These are phyloP conservation scores for Eleginops maclovinus DNA, from an alignment of 2,113 vertebrate genomes.

Conservation along the genomic window DNA sequence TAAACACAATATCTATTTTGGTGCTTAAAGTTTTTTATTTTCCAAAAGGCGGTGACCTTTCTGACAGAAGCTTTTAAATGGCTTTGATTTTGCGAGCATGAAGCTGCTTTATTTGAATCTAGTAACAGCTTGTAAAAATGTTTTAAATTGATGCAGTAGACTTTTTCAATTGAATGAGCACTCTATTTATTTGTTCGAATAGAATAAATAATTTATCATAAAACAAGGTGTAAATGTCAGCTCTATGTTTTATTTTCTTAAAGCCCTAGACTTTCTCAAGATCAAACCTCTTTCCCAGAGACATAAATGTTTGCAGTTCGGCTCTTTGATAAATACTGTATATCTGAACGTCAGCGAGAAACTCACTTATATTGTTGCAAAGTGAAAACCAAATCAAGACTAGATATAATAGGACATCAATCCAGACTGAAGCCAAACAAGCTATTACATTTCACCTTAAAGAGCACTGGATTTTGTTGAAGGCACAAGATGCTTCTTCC, in stretches of 20 bases:
- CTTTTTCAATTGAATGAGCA: slow-evolving; percentile 29
- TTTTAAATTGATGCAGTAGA: slow-evolving; percentile 27
- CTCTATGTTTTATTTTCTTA: background rate
- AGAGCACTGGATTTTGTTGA: slow-evolving; percentile 28
- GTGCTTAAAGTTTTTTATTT: slow-evolving; percentile 45
- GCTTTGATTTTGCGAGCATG: slow-evolving; percentile 26
- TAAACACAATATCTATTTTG: slow-evolving; percentile 38
- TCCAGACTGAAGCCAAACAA: slow-evolving; percentile 3
- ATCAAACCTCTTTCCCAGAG: background rate
- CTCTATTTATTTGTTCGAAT: slow-evolving; percentile 24
- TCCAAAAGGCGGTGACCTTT: slow-evolving; percentile 38
- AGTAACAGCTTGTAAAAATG: slow-evolving; percentile 37
- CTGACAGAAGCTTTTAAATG: slow-evolving; percentile 42
- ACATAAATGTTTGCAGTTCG: background rate
- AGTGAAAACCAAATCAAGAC: background rate
- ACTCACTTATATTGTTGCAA: background rate
- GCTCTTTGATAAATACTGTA: background rate
- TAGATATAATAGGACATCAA: slow-evolving; percentile 3
- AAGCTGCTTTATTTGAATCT: slow-evolving; percentile 36
- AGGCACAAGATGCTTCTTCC: slow-evolving; percentile 14
- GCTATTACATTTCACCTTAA: slow-evolving; percentile 27
- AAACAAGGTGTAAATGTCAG: background rate
- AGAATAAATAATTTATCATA: background rate
- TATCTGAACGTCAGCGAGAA: background rate
- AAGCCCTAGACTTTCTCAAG: background rate